Conservation (phyloP, 2,888 invertebrate species). For the Carpatolechia fugitivella region DNA sequence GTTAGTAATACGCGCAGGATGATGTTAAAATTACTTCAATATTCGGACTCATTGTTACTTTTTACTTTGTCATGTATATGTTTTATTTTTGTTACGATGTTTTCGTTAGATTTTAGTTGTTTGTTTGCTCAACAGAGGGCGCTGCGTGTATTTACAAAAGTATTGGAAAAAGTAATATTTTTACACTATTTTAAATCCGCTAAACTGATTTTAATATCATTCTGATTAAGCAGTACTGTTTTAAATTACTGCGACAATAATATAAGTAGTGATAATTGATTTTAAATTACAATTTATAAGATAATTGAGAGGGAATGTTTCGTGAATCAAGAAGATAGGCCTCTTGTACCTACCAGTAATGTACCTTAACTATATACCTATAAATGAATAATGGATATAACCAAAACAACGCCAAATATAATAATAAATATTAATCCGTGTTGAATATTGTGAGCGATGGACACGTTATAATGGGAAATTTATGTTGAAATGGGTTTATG, state of each 20-base stretch:
- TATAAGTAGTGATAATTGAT: background rate
- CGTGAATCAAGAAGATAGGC: background rate
- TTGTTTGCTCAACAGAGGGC: no score
- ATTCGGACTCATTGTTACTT: no score
- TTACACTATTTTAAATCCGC: no score
- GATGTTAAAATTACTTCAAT: no score
- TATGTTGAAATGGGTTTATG: no score
- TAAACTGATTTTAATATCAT: background rate
- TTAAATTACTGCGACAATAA: conserved; percentile 16
- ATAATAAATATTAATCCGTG: conserved; percentile 4
- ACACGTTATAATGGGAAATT: background rate
- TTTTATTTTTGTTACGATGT: no score
- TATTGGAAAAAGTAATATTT: no score
- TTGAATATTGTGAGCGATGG: background rate
- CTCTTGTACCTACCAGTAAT: background rate
- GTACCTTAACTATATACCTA: background rate
- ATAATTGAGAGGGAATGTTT: background rate
- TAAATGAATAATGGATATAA: conserved; percentile 3
- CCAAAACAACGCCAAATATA: conserved; percentile 34
- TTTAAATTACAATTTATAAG: no score
- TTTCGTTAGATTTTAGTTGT: no score
- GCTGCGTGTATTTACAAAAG: no score
- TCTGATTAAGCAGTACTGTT: conserved; percentile 2
- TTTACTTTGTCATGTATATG: no score
- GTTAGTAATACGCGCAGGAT: no score